A percentile compares a stretch with the other conserved stretches of the same genome.
Evolutionary conservation across 2,113 vertebrate species (phyloP).

Genomic region (Carlito syrichta): DNA sequence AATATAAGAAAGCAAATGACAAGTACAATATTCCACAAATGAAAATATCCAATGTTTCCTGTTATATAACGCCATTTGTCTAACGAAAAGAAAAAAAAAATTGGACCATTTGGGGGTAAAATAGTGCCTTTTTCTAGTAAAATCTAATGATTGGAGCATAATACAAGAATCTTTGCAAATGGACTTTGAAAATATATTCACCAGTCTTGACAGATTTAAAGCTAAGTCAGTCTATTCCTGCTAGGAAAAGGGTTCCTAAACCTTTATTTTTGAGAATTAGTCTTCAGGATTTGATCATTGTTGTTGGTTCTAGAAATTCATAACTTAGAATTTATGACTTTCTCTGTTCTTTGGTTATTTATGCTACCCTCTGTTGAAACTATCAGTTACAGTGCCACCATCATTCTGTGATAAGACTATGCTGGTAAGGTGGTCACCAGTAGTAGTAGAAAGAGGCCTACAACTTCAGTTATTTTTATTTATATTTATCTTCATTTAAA

Average conservation of each 20-base stretch:
- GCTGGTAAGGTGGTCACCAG: not conserved
- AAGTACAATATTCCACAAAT: accelerated
- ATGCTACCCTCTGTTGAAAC: not conserved
- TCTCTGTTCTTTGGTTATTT: not conserved
- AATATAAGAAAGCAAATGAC: not conserved
- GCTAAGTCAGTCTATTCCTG: not conserved
- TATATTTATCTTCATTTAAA: no score
- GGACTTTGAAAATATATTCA: not conserved
- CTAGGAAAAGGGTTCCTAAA: not conserved
- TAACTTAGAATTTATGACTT: not conserved
- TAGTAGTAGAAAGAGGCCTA: not conserved
- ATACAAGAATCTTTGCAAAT: not conserved
- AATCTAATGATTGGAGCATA: not conserved
- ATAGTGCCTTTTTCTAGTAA: not conserved
- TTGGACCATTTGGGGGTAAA: not conserved
- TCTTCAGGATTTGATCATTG: not conserved
- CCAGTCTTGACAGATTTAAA: not conserved
- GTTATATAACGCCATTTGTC: not conserved
- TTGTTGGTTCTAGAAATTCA: not conserved
- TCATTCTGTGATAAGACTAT: not conserved
- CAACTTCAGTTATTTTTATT: not conserved
- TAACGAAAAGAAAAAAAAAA: not conserved
- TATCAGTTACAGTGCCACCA: not conserved
- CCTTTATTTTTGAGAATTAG: not conserved
- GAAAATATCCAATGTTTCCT: not conserved